Evolutionary conservation across 2,113 vertebrate species (phyloP).

Genomic region (Eulemur macaco): DNA sequence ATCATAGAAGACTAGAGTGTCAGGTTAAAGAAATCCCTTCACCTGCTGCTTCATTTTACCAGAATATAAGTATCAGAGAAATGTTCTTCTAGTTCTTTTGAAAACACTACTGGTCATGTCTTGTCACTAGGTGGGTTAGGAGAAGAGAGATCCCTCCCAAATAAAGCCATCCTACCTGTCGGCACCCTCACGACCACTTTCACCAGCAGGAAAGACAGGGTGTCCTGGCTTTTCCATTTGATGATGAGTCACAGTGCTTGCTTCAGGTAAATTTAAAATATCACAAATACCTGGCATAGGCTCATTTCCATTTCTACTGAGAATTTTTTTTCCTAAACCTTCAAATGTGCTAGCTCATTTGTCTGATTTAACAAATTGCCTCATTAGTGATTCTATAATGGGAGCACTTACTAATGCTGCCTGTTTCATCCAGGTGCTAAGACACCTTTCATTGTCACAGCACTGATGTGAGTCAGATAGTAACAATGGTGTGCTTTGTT

Average conservation of each 20-base stretch:
- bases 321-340: background rate
- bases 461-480: background rate
- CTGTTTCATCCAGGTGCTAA: slow-evolving; percentile 4
- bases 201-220: background rate
- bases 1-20: background rate
- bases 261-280: background rate
- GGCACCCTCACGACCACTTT: background rate
- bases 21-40: background rate
- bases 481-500: slow-evolving; percentile 21
- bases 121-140: background rate
- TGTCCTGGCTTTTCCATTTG: background rate
- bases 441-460: background rate
- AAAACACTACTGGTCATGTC: background rate
- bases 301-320: slow-evolving; percentile 20
- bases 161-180: background rate
- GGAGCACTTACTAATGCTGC: background rate
- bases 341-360: background rate
- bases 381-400: background rate
- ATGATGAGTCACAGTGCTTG: background rate
- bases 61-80: background rate
- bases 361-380: slow-evolving; percentile 45
- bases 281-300: background rate
- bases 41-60: background rate
- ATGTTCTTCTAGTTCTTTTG: background rate
- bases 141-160: background rate